Percentiles rank a stretch among this genome's conserved stretches.
phyloP scores from a whole-genome alignment of 2,797 vertebrate species.

The Gymnothorax javanicus region DNA sequence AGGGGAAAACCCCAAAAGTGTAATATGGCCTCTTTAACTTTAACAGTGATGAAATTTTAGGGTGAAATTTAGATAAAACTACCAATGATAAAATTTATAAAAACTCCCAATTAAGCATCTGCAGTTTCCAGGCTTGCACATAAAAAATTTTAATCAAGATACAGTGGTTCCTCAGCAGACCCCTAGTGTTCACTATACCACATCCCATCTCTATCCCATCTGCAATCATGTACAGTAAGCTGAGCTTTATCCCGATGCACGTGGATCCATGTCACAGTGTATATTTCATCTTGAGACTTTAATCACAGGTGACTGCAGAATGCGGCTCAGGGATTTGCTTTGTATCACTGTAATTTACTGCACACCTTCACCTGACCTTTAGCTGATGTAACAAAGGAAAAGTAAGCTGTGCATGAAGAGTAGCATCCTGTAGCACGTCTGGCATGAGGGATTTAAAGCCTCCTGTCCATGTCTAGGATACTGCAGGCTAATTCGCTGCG shows the following conservation, averaged over 20 bases:
- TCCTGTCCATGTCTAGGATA: neutral
- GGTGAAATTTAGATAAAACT: too few relatives aligned
- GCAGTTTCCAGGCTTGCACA: too few relatives aligned
- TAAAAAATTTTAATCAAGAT: too few relatives aligned
- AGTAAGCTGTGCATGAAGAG: neutral
- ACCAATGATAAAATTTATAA: too few relatives aligned
- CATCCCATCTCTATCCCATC: neutral
- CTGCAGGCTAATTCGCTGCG: neutral
- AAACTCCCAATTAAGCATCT: too few relatives aligned
- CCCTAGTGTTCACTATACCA: neutral
- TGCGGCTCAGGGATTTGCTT: neutral
- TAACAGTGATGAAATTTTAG: too few relatives aligned
- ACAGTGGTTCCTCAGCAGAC: too few relatives aligned
- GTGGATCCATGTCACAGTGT: neutral
- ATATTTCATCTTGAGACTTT: neutral
- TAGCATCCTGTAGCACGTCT: neutral
- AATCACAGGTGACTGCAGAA: neutral
- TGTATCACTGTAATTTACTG: neutral
- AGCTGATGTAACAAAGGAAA: neutral
- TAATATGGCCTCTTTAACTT: too few relatives aligned
- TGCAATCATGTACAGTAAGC: neutral
- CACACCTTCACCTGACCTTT: neutral
- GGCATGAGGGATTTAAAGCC: neutral
- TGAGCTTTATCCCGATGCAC: neutral
- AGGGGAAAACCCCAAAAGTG: too few relatives aligned